Evolutionary conservation across 2,113 vertebrate species (phyloP).

Genomic region (Sinosuthora webbiana): DNA sequence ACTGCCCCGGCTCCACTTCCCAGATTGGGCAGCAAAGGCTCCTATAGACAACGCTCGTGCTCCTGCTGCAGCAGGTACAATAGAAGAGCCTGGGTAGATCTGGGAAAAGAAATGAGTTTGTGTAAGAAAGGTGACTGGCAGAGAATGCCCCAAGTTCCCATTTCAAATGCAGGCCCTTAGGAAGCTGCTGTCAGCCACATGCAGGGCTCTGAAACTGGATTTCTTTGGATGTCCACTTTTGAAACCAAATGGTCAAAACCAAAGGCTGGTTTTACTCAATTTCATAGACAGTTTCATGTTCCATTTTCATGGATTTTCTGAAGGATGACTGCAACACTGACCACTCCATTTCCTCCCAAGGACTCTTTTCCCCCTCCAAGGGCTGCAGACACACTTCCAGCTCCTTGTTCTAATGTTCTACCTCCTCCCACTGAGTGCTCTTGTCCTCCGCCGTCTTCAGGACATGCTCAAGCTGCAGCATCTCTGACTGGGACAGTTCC

Average conservation of each 20-base stretch:
- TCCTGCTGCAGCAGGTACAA: conserved; percentile 80
- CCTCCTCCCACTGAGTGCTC: neutral
- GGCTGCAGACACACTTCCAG: neutral
- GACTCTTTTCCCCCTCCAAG: neutral
- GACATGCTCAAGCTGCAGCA: neutral
- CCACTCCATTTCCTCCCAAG: neutral
- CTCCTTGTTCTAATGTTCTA: neutral
- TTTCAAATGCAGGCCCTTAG: neutral
- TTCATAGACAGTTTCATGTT: neutral
- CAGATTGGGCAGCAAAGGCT: conserved; percentile 79
- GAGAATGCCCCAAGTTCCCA: neutral
- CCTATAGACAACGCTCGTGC: conserved; percentile 62
- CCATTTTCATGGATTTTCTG: neutral
- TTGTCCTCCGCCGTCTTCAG: neutral
- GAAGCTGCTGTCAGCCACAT: neutral
- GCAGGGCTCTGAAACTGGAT: neutral
- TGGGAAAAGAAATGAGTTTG: conserved; percentile 34
- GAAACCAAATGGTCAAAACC: neutral
- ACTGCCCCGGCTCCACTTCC: conserved; percentile 81
- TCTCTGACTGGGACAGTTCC: neutral
- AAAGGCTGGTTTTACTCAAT: neutral
- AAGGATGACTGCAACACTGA: neutral
- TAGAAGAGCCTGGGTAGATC: conserved; percentile 88
- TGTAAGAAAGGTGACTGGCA: neutral
- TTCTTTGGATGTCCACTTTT: too few species aligned